Evolutionary conservation across 2,797 vertebrate species (phyloP), one percentile per base, ranked within the genome.

Genomic region (Melanotaenia trifasciata): DNA sequence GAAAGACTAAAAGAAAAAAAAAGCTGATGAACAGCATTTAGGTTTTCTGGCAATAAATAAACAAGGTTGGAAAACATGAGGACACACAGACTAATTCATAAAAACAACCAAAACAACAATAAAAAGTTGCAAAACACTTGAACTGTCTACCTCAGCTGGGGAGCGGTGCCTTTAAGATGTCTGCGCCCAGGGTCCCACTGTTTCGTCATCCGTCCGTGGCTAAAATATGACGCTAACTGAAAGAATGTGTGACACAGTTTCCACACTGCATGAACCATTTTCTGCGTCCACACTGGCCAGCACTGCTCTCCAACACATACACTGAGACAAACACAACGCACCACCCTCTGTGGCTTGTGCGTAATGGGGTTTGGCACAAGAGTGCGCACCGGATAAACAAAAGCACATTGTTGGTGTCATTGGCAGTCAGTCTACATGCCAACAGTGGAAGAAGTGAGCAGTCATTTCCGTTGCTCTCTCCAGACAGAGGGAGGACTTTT

Each of bases 391-490:
- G 56, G 95, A 95, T 96, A 96, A 97, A 97, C 96, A 98, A 97
- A 98, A 96, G 95, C 96, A 97, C 96, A 96, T 97, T 97, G 96
- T 94, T 86, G 87, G 92, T 70, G 83, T 59, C 67, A 70, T 32
- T 65, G 84, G 50, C 73, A 68, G 64, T 30, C 84, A 91, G 83
- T 80, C 77, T 67, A 66, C 22, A 20, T 56, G 64, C 68, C 51
- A 30, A 8, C 66, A 80, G 87, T 60, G 80, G 58, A 58, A 70
- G 76, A 74, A 68, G 78, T 66, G 85, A 64, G 28, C 73, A 72
- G 76, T 75, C 79, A 58, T 64, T 72, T 61, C 77, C 72, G 67
- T 36, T 36, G 33, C 68, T 64, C 59, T 74, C 10, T 75, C 9
- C 79, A 53, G 47, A 64, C 61, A 69, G 50, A 9, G 5, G 79